Conservation (phyloP, 2,888 invertebrate genomes). For the Dasypogon diadema region DNA sequence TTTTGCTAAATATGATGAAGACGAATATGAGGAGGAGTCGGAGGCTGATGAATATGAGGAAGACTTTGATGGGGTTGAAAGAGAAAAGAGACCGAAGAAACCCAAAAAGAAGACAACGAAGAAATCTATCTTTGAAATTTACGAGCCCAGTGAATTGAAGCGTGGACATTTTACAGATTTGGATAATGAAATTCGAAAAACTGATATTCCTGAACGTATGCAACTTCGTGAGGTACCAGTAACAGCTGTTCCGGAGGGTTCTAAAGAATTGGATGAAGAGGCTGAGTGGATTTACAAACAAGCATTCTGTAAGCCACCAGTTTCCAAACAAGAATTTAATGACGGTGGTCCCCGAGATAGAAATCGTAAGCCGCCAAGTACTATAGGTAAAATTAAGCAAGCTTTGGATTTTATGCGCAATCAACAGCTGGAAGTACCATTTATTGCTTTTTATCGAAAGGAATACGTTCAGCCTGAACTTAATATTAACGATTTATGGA, state of each 20-base stretch:
- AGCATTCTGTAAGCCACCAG: constrained; percentile 86
- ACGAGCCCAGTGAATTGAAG: constrained; percentile 97
- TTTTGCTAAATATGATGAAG: constrained; percentile 88
- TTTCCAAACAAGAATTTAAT: constrained; percentile 77
- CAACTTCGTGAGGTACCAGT: constrained; percentile 90
- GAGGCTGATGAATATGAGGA: constrained; percentile 87
- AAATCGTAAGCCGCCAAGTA: constrained; percentile 76
- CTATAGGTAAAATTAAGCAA: constrained; percentile 91
- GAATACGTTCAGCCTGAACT: constrained; percentile 96
- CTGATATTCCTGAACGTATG: constrained; percentile 93
- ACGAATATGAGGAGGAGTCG: constrained; percentile 80
- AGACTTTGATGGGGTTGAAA: constrained; percentile 78
- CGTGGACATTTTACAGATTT: constrained; percentile 95
- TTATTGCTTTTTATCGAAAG: constrained; percentile 98
- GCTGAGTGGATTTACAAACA: constrained; percentile 98
- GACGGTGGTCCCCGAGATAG: constrained; percentile 69
- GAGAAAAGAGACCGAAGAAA: constrained; percentile 79
- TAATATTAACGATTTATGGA: constrained; percentile 96
- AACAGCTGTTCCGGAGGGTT: constrained; percentile 83
- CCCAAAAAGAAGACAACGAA: constrained; percentile 81
- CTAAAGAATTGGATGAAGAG: constrained; percentile 91
- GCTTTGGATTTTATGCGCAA: constrained; percentile 96
- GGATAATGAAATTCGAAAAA: constrained; percentile 90
- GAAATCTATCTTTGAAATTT: constrained; percentile 92
- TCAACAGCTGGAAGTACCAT: constrained; percentile 95